A percentile compares a stretch with the other conserved stretches of the same genome.
Conservation (phyloP, 2,113 vertebrate species). For the Melanotaenia duboulayi region DNA sequence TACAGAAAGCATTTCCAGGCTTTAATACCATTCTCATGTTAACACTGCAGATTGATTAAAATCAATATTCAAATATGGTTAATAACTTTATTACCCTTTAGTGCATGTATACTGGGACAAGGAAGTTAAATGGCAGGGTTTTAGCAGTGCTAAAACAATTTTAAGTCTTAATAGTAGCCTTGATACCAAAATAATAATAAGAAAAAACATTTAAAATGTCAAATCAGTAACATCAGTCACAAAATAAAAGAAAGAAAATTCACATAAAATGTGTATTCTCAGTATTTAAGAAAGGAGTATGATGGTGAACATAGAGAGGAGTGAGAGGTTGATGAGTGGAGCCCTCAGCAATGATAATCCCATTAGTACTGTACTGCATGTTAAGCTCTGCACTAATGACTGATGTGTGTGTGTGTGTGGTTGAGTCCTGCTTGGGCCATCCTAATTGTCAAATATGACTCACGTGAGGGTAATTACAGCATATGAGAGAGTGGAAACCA, state of each 20-base stretch:
- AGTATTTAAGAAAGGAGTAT: slow-evolving; percentile 35
- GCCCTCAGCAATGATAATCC: slow-evolving; percentile 71
- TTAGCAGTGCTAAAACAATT: no score
- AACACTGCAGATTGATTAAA: no score
- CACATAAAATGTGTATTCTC: neutral
- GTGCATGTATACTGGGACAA: no score
- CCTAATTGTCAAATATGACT: slow-evolving; percentile 72
- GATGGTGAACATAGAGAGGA: slow-evolving; percentile 44
- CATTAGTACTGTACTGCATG: slow-evolving; percentile 64
- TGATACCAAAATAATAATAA: neutral
- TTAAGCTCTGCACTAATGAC: slow-evolving; percentile 66
- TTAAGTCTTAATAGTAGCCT: no score
- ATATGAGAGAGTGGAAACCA: slow-evolving; percentile 59
- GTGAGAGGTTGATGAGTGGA: slow-evolving; percentile 61
- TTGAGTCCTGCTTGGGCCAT: slow-evolving; percentile 34
- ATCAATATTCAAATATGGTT: no score
- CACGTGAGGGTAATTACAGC: slow-evolving; percentile 73
- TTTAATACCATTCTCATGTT: no score
- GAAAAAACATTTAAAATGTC: neutral
- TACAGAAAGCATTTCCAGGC: no score
- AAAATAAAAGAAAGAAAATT: slow-evolving; percentile 3
- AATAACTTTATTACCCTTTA: no score
- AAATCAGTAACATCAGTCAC: neutral
- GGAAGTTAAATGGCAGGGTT: no score
- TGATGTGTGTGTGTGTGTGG: slow-evolving; percentile 37